Percentiles rank a stretch among this genome's conserved stretches.
phyloP scores from a whole-genome alignment of 2,797 vertebrate genomes.

The Tapirus indicus region DNA sequence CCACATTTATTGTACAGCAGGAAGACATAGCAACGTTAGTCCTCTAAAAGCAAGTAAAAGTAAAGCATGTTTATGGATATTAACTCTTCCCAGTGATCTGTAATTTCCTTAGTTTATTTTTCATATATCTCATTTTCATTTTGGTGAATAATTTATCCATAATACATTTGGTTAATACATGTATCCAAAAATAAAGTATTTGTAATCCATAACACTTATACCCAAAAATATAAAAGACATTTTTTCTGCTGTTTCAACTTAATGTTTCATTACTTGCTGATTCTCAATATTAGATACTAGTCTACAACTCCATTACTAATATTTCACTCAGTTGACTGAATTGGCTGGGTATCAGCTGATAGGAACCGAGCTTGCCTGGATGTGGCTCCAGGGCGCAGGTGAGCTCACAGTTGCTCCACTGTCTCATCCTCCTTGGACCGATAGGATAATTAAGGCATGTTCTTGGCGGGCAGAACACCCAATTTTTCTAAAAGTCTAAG shows the following conservation, averaged over 20 bases:
- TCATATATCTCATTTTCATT: neutral
- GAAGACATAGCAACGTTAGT: conserved; percentile 50
- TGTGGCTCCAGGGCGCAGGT: neutral
- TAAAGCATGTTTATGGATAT: neutral
- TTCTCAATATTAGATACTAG: neutral
- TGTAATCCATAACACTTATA: neutral
- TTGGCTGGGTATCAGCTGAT: neutral
- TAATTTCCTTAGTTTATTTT: conserved; percentile 44
- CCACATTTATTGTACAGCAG: neutral
- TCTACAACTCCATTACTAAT: neutral
- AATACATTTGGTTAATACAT: neutral
- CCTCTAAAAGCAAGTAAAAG: neutral
- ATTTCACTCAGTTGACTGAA: neutral
- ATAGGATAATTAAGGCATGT: neutral
- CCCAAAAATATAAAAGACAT: neutral
- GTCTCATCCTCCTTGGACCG: neutral
- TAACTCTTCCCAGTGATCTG: neutral
- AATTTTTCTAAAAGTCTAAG: neutral
- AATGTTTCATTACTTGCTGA: neutral
- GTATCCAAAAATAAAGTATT: neutral
- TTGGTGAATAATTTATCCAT: neutral
- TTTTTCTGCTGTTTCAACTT: neutral
- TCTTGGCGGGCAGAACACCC: neutral
- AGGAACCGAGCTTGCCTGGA: neutral
- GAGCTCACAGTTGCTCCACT: neutral